phyloP scores from a whole-genome alignment of 2,113 vertebrate genomes.

The Scatophagus argus region DNA sequence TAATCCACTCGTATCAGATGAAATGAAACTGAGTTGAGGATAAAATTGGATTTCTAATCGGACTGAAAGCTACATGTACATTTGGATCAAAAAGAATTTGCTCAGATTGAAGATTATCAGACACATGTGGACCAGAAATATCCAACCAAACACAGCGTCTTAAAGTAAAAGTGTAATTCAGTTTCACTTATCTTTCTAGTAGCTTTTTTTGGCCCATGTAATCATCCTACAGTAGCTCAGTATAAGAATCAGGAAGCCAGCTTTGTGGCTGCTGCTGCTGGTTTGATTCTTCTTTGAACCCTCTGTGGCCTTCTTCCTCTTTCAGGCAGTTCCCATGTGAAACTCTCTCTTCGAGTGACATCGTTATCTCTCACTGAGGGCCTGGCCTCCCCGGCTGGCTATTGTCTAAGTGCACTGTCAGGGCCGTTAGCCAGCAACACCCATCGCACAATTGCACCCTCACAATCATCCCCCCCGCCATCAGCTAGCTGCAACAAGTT shows the following conservation, averaged over 20 bases:
- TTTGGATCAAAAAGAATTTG: slow-evolving; percentile 11
- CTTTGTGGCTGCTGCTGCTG: slow-evolving; percentile 21
- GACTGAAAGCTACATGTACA: background rate
- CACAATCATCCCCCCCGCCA: slow-evolving; percentile 4
- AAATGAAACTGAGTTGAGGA: background rate
- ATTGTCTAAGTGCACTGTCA: slow-evolving; percentile 71
- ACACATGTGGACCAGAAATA: background rate
- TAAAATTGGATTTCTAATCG: slow-evolving; percentile 12
- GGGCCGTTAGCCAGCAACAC: slow-evolving; percentile 58
- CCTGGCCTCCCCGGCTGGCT: slow-evolving; percentile 66
- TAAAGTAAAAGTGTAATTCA: background rate
- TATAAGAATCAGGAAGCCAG: slow-evolving; percentile 64
- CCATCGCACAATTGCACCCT: slow-evolving; percentile 45
- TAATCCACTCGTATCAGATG: slow-evolving; percentile 19
- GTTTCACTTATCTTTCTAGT: slow-evolving; percentile 2
- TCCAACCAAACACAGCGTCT: background rate
- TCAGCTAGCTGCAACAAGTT: slow-evolving; percentile 12
- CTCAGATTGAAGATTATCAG: slow-evolving; percentile 13
- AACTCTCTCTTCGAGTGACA: slow-evolving; percentile 45
- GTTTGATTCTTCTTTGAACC: slow-evolving; percentile 41
- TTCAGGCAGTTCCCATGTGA: slow-evolving; percentile 78
- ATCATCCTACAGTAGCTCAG: background rate
- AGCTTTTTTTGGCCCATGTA: background rate
- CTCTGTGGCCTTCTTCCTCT: slow-evolving; percentile 46
- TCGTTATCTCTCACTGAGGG: slow-evolving; percentile 70